Percentiles rank a stretch among this genome's conserved stretches.
phyloP scores from a whole-genome alignment of 2,888 invertebrate species.

The Drosophila atripex region DNA sequence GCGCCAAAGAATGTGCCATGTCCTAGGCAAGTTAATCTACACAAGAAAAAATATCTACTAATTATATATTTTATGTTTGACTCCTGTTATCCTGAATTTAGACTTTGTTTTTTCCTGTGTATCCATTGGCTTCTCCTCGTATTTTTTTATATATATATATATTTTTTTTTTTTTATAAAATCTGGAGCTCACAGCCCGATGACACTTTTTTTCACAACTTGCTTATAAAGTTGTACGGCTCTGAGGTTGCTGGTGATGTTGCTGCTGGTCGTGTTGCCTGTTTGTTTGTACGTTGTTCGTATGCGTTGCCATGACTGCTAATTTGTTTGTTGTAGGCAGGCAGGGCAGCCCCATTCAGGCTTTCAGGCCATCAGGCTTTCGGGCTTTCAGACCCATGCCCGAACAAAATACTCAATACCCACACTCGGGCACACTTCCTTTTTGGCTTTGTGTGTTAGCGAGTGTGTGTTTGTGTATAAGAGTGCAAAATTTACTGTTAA shows the following conservation, averaged over 20 bases:
- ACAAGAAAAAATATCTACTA: background rate
- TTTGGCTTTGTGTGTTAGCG: conserved; percentile 15
- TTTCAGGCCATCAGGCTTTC: conserved; percentile 60
- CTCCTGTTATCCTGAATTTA: too few species aligned
- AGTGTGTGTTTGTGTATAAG: conserved; percentile 33
- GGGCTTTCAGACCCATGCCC: background rate
- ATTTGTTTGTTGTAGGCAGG: conserved; percentile 72
- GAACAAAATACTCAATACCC: conserved; percentile 1
- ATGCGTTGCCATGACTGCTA: conserved; percentile 74
- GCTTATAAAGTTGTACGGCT: conserved; percentile 72
- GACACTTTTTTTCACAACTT: conserved; percentile 63
- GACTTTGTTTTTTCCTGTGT: background rate
- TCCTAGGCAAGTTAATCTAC: conserved; percentile 27
- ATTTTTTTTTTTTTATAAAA: conserved; percentile 1
- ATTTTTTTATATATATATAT: too few species aligned
- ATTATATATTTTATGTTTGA: too few species aligned
- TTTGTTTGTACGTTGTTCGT: conserved; percentile 51
- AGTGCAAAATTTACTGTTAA: conserved; percentile 78
- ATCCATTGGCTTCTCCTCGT: conserved; percentile 3
- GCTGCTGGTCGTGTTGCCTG: conserved; percentile 43
- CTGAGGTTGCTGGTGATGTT: conserved; percentile 51
- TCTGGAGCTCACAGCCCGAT: conserved; percentile 40
- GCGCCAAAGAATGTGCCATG: conserved; percentile 54
- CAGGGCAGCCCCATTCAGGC: conserved; percentile 74
- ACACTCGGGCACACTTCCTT: conserved; percentile 3